Evolutionary conservation across 2,888 invertebrate genomes (phyloP), one percentile per base, ranked within the genome.

Genomic region (Lordiphosa andalusiaca): DNA sequence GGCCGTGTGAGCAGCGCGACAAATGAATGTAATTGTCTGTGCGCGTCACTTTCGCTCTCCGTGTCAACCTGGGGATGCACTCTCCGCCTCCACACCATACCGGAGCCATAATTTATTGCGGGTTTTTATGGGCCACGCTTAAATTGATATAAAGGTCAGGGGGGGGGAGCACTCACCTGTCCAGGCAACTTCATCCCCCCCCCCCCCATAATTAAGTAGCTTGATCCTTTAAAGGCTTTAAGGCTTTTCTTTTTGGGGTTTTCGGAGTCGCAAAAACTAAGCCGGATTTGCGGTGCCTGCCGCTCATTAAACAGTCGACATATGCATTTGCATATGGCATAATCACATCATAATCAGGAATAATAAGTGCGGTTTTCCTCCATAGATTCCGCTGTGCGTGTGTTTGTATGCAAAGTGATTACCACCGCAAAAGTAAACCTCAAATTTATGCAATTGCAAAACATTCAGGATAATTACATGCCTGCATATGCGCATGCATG

Each of bases 101-200:
- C 65, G 69, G 62, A 59, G 58, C 51, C 54, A 61, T 73, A 64
- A 73, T 75, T 73, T 78, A 64, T 75, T 73, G 68, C 68, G 68
- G 75, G 35, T 70, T 64, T 64, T 59, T 64, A 53, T 70, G 67
- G 48, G 25, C 44, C 38, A 53, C 68, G 68, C 80, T 76, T 54
- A 71, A 75, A 76, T 80, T 80, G 71, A 73, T 80, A 73, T 75
- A 65, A 80, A 80, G 76, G 76, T 76, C 76, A 78, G 70, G 70
- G 9, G 37, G 37, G n/a, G 37, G 25, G 46, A 36, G 10, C 38
- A 49, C 49, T 19, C 16, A 39, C 49, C 49, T 49, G n/a, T n/a
- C n/a, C n/a, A n/a, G n/a, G n/a, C n/a, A n/a, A n/a, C n/a, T n/a
- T n/a, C n/a, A n/a, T n/a, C n/a, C n/a, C n/a, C n/a, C n/a, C n/a